A percentile compares a stretch with the other conserved stretches of the same genome.
These are phyloP conservation scores for Riparia riparia DNA, from an alignment of 2,113 vertebrate genomes.

Conservation along the genomic window DNA sequence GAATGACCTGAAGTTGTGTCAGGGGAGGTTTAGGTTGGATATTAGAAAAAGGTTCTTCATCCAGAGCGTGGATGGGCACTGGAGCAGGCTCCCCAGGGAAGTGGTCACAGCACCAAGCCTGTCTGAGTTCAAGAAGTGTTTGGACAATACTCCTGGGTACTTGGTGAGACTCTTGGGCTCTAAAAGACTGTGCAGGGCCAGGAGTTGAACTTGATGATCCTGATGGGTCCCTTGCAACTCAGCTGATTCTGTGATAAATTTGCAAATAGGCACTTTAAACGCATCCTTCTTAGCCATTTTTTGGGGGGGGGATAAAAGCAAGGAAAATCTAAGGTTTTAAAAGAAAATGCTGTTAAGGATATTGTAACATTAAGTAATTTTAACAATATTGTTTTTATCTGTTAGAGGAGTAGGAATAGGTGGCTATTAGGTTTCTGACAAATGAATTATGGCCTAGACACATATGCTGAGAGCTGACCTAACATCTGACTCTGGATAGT, in stretches of 20 bases:
- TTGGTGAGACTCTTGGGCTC: background rate
- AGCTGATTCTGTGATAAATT: background rate
- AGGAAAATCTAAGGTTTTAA: background rate
- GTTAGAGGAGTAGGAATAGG: slow-evolving; percentile 38
- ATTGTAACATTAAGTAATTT: slow-evolving; percentile 19
- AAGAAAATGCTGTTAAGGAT: background rate
- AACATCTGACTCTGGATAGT: slow-evolving; percentile 76
- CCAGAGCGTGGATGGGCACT: background rate
- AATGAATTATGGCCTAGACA: slow-evolving; percentile 68
- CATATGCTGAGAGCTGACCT: slow-evolving; percentile 72
- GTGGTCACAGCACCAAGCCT: background rate
- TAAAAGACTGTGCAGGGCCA: background rate
- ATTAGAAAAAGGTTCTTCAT: background rate
- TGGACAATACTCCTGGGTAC: background rate
- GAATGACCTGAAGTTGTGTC: background rate
- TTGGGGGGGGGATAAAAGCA: background rate
- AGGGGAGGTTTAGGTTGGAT: background rate
- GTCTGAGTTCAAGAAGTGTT: background rate
- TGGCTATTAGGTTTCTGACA: slow-evolving; percentile 72
- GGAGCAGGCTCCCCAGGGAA: background rate
- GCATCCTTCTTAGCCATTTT: background rate
- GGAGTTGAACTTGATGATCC: background rate
- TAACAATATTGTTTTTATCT: slow-evolving; percentile 46
- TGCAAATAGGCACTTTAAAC: background rate
- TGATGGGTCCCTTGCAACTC: background rate